Evolutionary conservation across 2,797 vertebrate genomes (phyloP).

Genomic region (Labroides dimidiatus): DNA sequence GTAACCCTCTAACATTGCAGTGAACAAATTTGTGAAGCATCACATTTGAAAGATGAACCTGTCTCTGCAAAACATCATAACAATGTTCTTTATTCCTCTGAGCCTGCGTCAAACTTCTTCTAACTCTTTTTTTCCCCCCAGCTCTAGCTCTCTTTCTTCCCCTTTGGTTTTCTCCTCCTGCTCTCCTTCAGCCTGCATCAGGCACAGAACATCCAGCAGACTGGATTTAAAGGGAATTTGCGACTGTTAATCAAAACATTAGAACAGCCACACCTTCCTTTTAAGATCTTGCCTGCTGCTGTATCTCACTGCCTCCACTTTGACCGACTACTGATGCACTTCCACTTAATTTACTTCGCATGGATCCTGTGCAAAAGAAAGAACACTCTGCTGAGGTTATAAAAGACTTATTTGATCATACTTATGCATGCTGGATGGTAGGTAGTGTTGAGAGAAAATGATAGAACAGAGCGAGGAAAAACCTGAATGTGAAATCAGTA

Average conservation of each 20-base stretch:
- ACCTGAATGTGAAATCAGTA: slow-evolving; percentile 13
- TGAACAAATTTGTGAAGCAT: not conserved
- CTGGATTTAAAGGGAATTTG: slow-evolving; percentile 92
- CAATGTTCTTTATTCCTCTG: slow-evolving; percentile 26
- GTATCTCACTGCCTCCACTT: slow-evolving; percentile 76
- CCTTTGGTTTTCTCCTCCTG: slow-evolving; percentile 16
- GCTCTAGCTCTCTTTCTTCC: slow-evolving; percentile 36
- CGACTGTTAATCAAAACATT: slow-evolving; percentile 87
- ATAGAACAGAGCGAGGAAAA: slow-evolving; percentile 14
- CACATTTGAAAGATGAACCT: slow-evolving; percentile 16
- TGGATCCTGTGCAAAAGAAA: slow-evolving; percentile 40
- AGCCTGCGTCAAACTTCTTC: slow-evolving; percentile 32
- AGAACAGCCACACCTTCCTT: slow-evolving; percentile 91
- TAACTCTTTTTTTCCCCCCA: slow-evolving; percentile 41
- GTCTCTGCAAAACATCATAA: slow-evolving; percentile 26
- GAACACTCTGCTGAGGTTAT: slow-evolving; percentile 54
- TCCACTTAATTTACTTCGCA: slow-evolving; percentile 48
- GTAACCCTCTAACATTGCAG: too few relatives aligned
- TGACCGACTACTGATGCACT: slow-evolving; percentile 57
- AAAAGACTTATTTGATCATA: slow-evolving; percentile 35
- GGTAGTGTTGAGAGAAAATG: slow-evolving; percentile 26
- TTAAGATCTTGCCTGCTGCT: slow-evolving; percentile 91
- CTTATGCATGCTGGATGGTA: too few relatives aligned
- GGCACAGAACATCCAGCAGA: slow-evolving; percentile 85
- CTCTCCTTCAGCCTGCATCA: slow-evolving; percentile 40